Percentiles rank a stretch among this genome's conserved stretches.
phyloP scores from a whole-genome alignment of 1,140 invertebrate species.

The Wiebesia pumilae region DNA sequence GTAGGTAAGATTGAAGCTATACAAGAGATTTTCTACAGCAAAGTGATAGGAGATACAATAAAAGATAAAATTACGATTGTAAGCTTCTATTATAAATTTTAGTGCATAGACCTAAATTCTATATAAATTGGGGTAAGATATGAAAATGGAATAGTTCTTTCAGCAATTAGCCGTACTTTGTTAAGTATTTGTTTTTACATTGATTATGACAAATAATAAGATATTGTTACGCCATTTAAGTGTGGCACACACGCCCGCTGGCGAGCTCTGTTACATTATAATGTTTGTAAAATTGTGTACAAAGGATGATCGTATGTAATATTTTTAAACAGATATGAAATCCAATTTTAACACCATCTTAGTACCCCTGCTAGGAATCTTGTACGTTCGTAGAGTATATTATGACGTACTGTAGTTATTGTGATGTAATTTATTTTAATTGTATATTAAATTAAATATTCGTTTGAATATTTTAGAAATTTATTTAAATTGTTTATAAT shows the following conservation, averaged over 20 bases:
- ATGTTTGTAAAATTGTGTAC: slow-evolving; percentile 55
- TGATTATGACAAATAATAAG: slow-evolving; percentile 50
- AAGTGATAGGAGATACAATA: slow-evolving; percentile 42
- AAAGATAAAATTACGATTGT: slow-evolving; percentile 39
- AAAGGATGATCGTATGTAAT: slow-evolving; percentile 50
- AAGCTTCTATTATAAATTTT: slow-evolving; percentile 43
- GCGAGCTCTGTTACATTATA: slow-evolving; percentile 52
- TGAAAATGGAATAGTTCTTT: slow-evolving; percentile 26
- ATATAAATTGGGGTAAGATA: slow-evolving; percentile 25
- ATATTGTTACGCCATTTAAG: slow-evolving; percentile 49
- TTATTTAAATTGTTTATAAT: slow-evolving; percentile 25
- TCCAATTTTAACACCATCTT: slow-evolving; percentile 38
- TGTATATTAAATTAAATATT: slow-evolving; percentile 52
- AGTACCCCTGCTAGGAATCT: slow-evolving; percentile 35
- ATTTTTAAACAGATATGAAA: slow-evolving; percentile 51
- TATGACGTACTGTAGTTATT: slow-evolving; percentile 41
- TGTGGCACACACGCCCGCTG: slow-evolving; percentile 40
- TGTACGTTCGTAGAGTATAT: slow-evolving; percentile 29
- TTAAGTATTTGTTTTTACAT: slow-evolving; percentile 51
- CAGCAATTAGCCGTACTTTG: slow-evolving; percentile 46
- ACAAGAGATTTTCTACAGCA: slow-evolving; percentile 27
- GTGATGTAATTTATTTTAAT: slow-evolving; percentile 53
- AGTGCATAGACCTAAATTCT: slow-evolving; percentile 34
- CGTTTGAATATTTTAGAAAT: slow-evolving; percentile 41
- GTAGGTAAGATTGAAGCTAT: slow-evolving; percentile 31